A percentile compares a stretch with the other conserved stretches of the same genome.
Conservation (phyloP, 2,113 vertebrate species). For the Catharus bicknelli region DNA sequence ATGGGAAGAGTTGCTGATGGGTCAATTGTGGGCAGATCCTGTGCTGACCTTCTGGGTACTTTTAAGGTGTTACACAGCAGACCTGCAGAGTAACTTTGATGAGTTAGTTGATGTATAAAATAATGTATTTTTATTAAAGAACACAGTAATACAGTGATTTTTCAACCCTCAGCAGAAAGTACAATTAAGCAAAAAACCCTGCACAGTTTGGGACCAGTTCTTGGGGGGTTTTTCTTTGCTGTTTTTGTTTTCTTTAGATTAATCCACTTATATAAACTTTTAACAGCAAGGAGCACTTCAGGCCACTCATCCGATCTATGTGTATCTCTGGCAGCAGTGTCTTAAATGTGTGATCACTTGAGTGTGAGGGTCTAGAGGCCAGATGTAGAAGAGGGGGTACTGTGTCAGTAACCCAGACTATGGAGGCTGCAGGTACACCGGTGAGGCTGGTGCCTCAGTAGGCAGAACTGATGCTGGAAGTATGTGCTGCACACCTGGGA, state of each 20-base stretch:
- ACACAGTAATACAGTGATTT: neutral
- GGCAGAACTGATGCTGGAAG: neutral
- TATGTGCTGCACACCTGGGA: neutral
- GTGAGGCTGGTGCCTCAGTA: neutral
- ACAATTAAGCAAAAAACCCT: neutral
- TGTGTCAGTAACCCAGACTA: neutral
- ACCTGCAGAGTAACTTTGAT: neutral
- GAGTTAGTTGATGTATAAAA: neutral
- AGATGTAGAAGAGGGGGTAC: neutral
- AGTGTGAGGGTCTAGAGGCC: neutral
- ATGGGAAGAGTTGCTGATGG: neutral
- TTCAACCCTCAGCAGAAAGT: neutral
- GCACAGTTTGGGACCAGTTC: neutral
- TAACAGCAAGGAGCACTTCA: neutral
- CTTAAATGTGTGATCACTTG: too few species aligned
- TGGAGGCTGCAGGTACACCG: accelerated
- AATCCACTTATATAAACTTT: neutral
- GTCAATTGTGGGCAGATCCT: neutral
- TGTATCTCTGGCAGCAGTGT: neutral
- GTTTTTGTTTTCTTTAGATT: neutral
- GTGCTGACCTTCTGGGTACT: neutral
- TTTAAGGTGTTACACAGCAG: neutral
- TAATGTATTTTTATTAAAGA: neutral
- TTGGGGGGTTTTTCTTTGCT: neutral
- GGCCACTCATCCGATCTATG: neutral